Evolutionary conservation across 2,888 invertebrate genomes (phyloP), one percentile per base, ranked within the genome.

Genomic region (Cartodere bifasciata): DNA sequence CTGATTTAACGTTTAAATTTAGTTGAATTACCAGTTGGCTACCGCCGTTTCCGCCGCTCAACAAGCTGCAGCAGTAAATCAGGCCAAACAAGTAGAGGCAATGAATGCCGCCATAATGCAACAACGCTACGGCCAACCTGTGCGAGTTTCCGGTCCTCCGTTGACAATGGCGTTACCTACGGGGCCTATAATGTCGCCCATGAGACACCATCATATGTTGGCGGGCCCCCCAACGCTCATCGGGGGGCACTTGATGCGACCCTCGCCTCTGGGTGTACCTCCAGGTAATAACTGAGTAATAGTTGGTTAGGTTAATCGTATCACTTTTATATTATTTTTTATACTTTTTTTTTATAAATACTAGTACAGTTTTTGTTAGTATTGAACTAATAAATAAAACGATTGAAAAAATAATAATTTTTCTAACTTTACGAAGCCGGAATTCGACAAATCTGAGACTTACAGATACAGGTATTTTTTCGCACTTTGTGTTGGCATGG

Each of bases 241-340:
- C 43, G 68, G 68, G 55, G 72, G 71, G 56, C 71, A 67, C 60
- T 62, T 71, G 60, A 70, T 72, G 69, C 64, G 72, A 60, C 72
- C 71, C 52, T 70, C 70, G 52, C 70, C 68, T 51, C 65, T 73
- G 62, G 70, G 69, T 58, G 63, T 71, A 53, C 70, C 71, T 46
- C 70, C 72, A 70, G 73, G 74, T 74, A 70, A n/a, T n/a, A n/a
- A n/a, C n/a, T n/a, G n/a, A n/a, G n/a, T n/a, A n/a, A n/a, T n/a
- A n/a, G n/a, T n/a, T n/a, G n/a, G n/a, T n/a, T n/a, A n/a, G n/a
- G n/a, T n/a, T n/a, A n/a, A n/a, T n/a, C n/a, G n/a, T n/a, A n/a
- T n/a, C n/a, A n/a, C n/a, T n/a, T n/a, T n/a, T n/a, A n/a, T n/a
- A n/a, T n/a, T n/a, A n/a, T n/a, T n/a, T n/a, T n/a, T n/a, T n/a